These are phyloP conservation scores for Heliconius eleuchia DNA, from an alignment of 1,140 invertebrate genomes.

Conservation along the genomic window DNA sequence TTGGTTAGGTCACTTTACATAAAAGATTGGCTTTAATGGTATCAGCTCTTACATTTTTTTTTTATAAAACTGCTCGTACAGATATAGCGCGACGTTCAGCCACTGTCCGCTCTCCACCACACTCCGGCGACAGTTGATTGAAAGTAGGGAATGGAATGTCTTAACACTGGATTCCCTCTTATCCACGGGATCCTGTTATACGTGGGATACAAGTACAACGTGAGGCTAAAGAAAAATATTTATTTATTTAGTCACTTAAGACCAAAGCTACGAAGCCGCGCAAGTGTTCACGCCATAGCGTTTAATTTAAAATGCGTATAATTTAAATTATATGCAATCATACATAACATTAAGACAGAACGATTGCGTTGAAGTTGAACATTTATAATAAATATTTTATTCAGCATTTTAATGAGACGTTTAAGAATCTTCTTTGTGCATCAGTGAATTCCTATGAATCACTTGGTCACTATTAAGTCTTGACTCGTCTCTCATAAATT, in stretches of 20 bases:
- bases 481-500: constrained; percentile 10
- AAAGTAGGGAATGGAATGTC: too few species aligned
- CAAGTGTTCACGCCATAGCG: not conserved
- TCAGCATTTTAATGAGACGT: constrained; percentile 30
- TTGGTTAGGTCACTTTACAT: too few species aligned
- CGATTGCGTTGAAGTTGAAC: constrained; percentile 1
- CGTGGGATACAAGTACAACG: too few species aligned
- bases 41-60: too few species aligned
- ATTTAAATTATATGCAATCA: constrained; percentile 25
- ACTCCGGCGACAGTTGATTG: too few species aligned
- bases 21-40: too few species aligned
- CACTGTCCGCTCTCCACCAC: too few species aligned
- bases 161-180: too few species aligned
- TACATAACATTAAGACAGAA: constrained; percentile 7
- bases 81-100: too few species aligned
- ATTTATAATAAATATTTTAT: constrained; percentile 27
- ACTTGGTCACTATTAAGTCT: constrained; percentile 9
- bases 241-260: not conserved
- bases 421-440: constrained; percentile 27
- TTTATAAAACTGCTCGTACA: too few species aligned
- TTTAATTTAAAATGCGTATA: constrained; percentile 18
- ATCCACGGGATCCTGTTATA: too few species aligned
- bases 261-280: not conserved
- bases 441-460: constrained; percentile 27
- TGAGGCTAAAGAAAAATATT: too few species aligned